Base-by-base conservation (phyloP, 2,797 vertebrate species). In the Artibeus lituratus region DNA sequence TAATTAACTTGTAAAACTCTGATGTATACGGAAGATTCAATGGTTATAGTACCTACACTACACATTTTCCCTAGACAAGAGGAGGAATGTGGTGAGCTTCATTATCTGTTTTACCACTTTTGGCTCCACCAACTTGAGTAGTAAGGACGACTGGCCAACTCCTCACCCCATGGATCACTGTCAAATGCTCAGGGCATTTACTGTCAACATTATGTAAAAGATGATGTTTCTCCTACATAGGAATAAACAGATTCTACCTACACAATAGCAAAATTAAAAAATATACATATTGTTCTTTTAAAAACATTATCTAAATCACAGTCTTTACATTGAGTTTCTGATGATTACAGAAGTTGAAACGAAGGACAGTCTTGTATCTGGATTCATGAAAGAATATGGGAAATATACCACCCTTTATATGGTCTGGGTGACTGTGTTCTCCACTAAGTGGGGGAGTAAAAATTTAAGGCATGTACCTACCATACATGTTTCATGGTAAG, bases 131-230 rank as follows among this genome's bases (percentile, higher is more conserved):
- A 87, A 39, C 35, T 53, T 94, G 32, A 87, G 9, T 57, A 81
- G 73, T 73, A 87, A 87, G 39, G 37, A 76, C 39, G 78, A 80
- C 55, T 1, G 19, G 42, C 44, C 16, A 35, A 90, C n/a, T 94
- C 24, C 87, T 86, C n/a, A 73, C 55, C 26, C 39, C 32, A 69
- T 0, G 7, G 10, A 91, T 91, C 55, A 47, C 2, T 18, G 26
- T 92, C 67, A 96, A 95, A 62, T 62, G 10, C 77, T 94, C n/a
- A 82, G 67, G 94, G 22, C 21, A 49, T 57, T 90, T 55, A 86
- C 53, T 10, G 7, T 81, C 49, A 80, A 44, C 24, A 55, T 69
- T 37, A 59, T 62, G n/a, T 29, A 67, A 59, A 90, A 83, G 62
- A 89, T 67, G 35, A 35, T 89, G 42, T 85, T 7, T 90, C 26